A percentile compares a stretch with the other conserved stretches of the same genome.
phyloP scores from a whole-genome alignment of 2,888 invertebrate genomes.

The Lasioglossum pauxillum region DNA sequence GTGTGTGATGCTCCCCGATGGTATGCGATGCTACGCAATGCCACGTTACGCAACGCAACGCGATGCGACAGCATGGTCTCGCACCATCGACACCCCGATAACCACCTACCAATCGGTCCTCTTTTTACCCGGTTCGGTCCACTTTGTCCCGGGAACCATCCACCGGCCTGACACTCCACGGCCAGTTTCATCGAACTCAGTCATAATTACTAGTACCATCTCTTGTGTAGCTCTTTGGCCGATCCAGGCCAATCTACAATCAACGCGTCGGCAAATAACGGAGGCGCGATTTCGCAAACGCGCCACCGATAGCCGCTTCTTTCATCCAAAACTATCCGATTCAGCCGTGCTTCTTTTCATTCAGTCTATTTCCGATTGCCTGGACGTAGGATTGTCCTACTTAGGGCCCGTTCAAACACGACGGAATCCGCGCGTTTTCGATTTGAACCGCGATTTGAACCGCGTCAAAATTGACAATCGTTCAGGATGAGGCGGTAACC shows the following conservation, averaged over 20 bases:
- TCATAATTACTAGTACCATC: conserved; percentile 73
- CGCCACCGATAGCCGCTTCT: conserved; percentile 4
- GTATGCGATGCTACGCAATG: too few species aligned
- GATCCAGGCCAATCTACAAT: conserved; percentile 75
- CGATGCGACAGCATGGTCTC: neutral
- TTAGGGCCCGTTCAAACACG: too few species aligned
- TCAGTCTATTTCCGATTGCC: neutral
- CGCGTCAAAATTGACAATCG: too few species aligned
- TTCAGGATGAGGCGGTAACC: too few species aligned
- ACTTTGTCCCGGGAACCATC: neutral
- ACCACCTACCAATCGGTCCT: neutral
- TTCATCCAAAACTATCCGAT: neutral
- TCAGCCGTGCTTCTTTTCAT: neutral
- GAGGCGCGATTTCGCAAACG: conserved; percentile 64
- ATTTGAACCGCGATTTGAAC: too few species aligned
- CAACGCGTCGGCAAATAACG: conserved; percentile 74
- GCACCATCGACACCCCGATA: neutral
- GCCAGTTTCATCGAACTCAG: neutral
- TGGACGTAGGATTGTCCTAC: too few species aligned
- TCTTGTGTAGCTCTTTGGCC: conserved; percentile 39
- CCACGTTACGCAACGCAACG: neutral
- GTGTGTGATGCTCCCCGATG: neutral
- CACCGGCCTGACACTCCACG: neutral
- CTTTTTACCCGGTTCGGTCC: conserved; percentile 21
- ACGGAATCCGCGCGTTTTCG: too few species aligned